A percentile compares a stretch with the other conserved stretches of the same genome.
Evolutionary conservation across 2,113 vertebrate species (phyloP).

Genomic region (Psilopogon haemacephalus): DNA sequence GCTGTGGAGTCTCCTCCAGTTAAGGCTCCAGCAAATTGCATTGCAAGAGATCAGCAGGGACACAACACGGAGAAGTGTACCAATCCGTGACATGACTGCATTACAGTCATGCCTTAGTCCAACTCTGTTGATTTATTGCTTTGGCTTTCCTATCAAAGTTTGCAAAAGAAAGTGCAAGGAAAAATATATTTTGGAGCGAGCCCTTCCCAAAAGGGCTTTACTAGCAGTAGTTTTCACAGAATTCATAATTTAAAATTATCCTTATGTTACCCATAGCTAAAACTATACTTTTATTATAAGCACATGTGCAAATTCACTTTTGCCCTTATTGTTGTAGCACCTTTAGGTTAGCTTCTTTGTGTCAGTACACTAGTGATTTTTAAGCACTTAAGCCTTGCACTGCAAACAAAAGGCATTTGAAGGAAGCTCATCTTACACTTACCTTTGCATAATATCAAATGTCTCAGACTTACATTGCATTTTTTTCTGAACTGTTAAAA

Average conservation of each 20-base stretch:
- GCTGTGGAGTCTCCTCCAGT: not conserved
- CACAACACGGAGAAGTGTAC: accelerated
- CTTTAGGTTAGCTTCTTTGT: not conserved
- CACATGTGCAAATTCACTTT: not conserved
- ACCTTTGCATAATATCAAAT: not conserved
- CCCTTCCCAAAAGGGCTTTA: not conserved
- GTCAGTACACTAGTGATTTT: not conserved
- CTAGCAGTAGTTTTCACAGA: not conserved
- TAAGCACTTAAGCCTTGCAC: not conserved
- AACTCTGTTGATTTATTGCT: not conserved
- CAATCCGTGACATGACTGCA: accelerated
- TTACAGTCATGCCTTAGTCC: not conserved
- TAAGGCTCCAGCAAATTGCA: not conserved
- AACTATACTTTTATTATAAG: not conserved
- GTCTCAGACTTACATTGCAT: not conserved
- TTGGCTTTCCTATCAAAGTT: not conserved
- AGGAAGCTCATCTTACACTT: not conserved
- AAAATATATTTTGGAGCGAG: not conserved
- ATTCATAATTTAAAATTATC: not conserved
- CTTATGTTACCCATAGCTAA: not conserved
- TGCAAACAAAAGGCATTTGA: not conserved
- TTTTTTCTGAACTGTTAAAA: not conserved
- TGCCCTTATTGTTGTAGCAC: not conserved
- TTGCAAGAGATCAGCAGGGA: not conserved
- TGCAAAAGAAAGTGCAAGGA: accelerated